Evolutionary conservation across 2,888 invertebrate species (phyloP).

Genomic region (Nyleta sp.): DNA sequence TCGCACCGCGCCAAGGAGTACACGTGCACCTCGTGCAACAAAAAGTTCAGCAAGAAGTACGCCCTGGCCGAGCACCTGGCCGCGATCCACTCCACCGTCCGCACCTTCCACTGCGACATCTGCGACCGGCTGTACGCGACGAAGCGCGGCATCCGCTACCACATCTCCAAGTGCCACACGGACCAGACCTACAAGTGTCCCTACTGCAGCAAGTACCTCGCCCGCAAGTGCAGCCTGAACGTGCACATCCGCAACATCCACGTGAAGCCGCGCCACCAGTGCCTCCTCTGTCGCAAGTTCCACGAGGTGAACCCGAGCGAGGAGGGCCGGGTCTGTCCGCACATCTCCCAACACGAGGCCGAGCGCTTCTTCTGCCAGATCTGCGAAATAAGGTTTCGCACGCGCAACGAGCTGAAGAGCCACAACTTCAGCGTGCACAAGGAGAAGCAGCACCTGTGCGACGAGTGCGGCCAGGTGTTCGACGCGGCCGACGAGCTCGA

Average conservation of each 20-base stretch:
- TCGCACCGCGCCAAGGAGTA: constrained; percentile 17
- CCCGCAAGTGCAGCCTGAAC: constrained; percentile 2
- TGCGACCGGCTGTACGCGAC: constrained; percentile 37
- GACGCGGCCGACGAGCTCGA: constrained; percentile 13
- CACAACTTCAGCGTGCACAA: constrained; percentile 25
- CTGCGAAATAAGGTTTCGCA: constrained; percentile 24
- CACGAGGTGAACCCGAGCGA: constrained; percentile 12
- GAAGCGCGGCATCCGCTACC: constrained; percentile 36
- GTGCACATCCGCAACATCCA: constrained; percentile 36
- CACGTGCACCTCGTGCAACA: constrained; percentile 23
- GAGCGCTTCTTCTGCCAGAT: constrained; percentile 31
- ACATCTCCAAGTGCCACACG: constrained; percentile 15
- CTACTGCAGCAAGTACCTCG: constrained; percentile 23
- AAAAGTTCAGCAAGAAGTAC: constrained; percentile 38
- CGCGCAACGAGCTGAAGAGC: constrained; percentile 38
- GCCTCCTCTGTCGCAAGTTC: constrained; percentile 12
- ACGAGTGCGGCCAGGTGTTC: constrained; percentile 47
- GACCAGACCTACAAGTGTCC: constrained; percentile 13
- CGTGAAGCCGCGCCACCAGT: neutral
- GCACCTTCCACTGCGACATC: constrained; percentile 39
- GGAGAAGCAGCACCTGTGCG: constrained; percentile 28
- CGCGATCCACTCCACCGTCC: neutral
- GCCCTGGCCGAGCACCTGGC: constrained; percentile 38
- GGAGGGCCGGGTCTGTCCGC: neutral
- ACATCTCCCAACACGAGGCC: constrained; percentile 1